A percentile compares a stretch with the other conserved stretches of the same genome.
These are phyloP conservation scores for Harmothoe impar DNA, from an alignment of 2,888 invertebrate species.

Conservation along the genomic window DNA sequence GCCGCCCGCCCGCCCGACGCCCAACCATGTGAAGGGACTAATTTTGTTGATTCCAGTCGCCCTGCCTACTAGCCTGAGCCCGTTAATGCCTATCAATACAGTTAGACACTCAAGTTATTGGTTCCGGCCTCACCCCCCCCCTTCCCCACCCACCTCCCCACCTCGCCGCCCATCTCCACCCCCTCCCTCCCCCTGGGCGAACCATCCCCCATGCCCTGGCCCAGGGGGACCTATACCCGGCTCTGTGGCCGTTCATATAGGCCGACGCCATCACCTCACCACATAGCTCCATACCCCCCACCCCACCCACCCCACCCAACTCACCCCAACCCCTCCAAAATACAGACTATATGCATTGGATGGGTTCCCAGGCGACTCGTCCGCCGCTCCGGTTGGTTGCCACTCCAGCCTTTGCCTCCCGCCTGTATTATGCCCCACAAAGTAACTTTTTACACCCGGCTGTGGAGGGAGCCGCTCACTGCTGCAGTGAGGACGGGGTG, in stretches of 20 bases:
- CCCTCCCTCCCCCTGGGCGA: neutral
- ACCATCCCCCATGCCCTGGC: neutral
- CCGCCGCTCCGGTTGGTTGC: neutral
- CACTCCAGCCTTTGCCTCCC: neutral
- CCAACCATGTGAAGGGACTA: neutral
- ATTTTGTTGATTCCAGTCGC: constrained; percentile 36
- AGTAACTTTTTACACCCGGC: no score
- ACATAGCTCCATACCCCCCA: neutral
- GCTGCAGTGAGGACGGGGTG: no score
- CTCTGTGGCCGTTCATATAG: neutral
- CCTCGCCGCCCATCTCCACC: constrained; percentile 26
- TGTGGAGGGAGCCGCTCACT: no score
- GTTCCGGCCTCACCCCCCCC: neutral
- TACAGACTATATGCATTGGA: constrained; percentile 36
- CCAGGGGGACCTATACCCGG: no score
- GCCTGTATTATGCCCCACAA: neutral
- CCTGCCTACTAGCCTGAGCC: neutral
- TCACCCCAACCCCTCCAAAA: neutral
- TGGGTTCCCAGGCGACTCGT: neutral
- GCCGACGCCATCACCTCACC: neutral
- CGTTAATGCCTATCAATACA: constrained; percentile 32
- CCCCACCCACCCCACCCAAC: neutral
- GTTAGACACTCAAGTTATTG: constrained; percentile 33
- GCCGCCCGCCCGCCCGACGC: neutral
- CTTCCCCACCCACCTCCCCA: neutral